These are phyloP conservation scores for Eriocheir sinensis DNA, from an alignment of 1,140 invertebrate genomes.

Conservation along the genomic window DNA sequence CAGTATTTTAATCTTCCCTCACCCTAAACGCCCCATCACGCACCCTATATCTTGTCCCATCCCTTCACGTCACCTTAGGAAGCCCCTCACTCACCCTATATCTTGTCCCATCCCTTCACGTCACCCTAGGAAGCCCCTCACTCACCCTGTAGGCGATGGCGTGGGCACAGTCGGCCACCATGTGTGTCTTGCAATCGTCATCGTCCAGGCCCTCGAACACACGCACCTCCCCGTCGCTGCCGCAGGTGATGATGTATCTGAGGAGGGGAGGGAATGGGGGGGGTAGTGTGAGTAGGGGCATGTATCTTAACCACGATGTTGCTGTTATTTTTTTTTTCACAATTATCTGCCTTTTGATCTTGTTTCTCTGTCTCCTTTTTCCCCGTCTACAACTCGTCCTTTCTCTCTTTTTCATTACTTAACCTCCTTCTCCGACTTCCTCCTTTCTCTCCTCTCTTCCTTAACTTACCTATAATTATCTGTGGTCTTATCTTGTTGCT, in stretches of 20 bases:
- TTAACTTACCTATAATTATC: no score
- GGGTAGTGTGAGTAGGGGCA: slow-evolving; percentile 6
- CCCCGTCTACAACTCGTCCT: no score
- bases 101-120: not conserved
- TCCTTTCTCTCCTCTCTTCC: no score
- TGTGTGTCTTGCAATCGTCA: slow-evolving; percentile 92
- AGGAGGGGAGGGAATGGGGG: slow-evolving; percentile 53
- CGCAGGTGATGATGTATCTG: slow-evolving; percentile 86
- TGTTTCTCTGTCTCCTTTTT: no score
- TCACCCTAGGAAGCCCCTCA: not conserved
- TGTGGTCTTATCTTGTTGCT: no score
- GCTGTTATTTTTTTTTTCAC: no score
- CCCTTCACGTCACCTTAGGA: no score
- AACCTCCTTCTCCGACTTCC: no score
- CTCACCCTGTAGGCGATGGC: slow-evolving; percentile 84
- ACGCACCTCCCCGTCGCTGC: slow-evolving; percentile 94
- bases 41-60: not conserved
- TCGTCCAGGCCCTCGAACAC: slow-evolving; percentile 92
- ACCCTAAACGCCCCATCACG: not conserved
- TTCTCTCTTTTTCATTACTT: no score
- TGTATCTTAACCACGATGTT: no score
- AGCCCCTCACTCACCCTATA: no score
- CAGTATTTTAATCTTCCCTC: not conserved
- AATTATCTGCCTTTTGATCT: no score
- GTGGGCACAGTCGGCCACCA: slow-evolving; percentile 91